phyloP scores from a whole-genome alignment of 2,888 invertebrate species.

The Macrosiphum euphorbiae region DNA sequence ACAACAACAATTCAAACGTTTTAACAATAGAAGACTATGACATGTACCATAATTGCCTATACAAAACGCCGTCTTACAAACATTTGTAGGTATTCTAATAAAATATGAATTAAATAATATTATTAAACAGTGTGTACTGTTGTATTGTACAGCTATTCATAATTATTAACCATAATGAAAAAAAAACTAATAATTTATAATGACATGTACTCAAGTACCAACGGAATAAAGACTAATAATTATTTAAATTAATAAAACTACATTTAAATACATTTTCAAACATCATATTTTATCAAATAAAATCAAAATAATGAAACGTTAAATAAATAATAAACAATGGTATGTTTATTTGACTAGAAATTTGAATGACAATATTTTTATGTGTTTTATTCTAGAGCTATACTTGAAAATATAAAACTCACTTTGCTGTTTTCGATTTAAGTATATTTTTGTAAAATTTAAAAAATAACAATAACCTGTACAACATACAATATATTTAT shows the following conservation, averaged over 20 bases:
- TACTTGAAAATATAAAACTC: not conserved
- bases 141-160: not conserved
- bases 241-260: too few relatives aligned
- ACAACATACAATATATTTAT: not conserved
- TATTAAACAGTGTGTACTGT: not conserved
- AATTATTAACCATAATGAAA: not conserved
- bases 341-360: not conserved
- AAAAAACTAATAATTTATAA: too few relatives aligned
- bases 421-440: not conserved
- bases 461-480: not conserved
- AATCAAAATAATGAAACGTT: not conserved
- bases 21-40: not conserved
- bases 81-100: not conserved
- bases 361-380: not conserved
- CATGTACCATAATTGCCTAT: not conserved
- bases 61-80: not conserved
- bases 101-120: not conserved
- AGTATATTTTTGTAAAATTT: too few relatives aligned
- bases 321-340: not conserved
- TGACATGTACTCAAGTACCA: too few relatives aligned
- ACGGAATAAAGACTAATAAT: too few relatives aligned
- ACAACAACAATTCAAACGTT: not conserved
- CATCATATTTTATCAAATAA: not conserved
- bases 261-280: too few relatives aligned
- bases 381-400: not conserved